phyloP scores from a whole-genome alignment of 2,888 invertebrate species.

The Oconnorella tubifera region DNA sequence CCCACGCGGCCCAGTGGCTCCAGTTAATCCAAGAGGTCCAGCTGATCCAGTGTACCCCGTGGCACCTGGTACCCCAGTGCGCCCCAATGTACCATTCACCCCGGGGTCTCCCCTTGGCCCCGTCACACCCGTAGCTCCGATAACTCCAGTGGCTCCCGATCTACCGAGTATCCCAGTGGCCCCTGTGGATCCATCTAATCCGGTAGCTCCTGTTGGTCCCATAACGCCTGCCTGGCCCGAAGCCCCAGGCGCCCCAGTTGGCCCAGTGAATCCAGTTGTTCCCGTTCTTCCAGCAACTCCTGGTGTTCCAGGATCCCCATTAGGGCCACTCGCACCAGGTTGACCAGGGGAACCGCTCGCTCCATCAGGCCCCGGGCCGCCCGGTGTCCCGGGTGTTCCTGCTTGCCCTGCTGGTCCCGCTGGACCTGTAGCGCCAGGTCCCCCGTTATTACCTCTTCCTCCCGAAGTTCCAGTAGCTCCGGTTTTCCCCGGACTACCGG shows the following conservation, averaged over 20 bases:
- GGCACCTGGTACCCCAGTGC: conserved; percentile 22
- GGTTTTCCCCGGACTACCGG: not conserved
- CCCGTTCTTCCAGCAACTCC: conserved; percentile 13
- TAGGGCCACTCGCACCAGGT: not conserved
- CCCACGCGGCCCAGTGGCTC: conserved; percentile 20
- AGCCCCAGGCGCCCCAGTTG: conserved; percentile 16
- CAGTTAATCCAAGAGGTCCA: conserved; percentile 18
- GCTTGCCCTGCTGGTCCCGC: not conserved
- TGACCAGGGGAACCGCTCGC: not conserved
- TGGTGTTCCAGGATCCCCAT: not conserved
- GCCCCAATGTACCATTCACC: conserved; percentile 20
- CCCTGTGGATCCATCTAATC: conserved; percentile 22
- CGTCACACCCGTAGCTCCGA: conserved; percentile 19
- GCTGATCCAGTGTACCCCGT: conserved; percentile 1
- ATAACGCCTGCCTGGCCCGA: conserved; percentile 8
- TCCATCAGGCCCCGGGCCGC: not conserved
- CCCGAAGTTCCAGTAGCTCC: conserved; percentile 2
- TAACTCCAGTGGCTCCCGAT: conserved; percentile 17
- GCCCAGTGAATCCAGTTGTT: conserved; percentile 14
- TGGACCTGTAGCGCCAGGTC: not conserved
- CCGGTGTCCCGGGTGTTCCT: not conserved
- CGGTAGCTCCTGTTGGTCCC: conserved; percentile 28
- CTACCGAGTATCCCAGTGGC: conserved; percentile 18
- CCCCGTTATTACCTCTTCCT: too few species aligned
- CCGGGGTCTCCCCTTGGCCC: conserved; percentile 23